Conservation (phyloP, 1,140 invertebrate species). For the Rhopalosiphum maidis region DNA sequence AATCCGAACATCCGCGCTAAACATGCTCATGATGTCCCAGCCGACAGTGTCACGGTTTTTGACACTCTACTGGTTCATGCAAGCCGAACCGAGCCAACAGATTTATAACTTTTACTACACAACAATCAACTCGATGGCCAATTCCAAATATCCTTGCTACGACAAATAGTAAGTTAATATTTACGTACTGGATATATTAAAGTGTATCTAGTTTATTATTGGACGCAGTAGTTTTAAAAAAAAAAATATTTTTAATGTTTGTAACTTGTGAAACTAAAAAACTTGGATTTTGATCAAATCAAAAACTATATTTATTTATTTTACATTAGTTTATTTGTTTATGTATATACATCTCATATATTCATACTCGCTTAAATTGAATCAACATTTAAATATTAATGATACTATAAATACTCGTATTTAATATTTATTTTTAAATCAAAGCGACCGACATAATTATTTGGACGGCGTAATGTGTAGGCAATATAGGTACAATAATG, state of each 20-base stretch:
- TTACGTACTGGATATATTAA: background rate
- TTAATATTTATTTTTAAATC: background rate
- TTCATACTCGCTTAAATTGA: background rate
- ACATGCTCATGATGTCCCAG: conserved; percentile 69
- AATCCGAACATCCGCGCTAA: conserved; percentile 71
- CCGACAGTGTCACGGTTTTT: conserved; percentile 71
- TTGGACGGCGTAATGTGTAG: background rate
- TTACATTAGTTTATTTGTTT: background rate
- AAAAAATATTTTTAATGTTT: background rate
- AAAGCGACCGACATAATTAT: background rate
- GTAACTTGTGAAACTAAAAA: background rate
- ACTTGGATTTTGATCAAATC: background rate
- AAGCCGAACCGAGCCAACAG: conserved; percentile 69
- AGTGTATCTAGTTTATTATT: background rate
- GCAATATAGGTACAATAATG: background rate
- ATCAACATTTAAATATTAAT: background rate
- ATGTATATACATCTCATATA: background rate
- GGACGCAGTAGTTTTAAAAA: background rate
- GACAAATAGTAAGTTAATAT: conserved; percentile 67
- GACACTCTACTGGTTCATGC: conserved; percentile 73
- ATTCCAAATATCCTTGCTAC: conserved; percentile 71
- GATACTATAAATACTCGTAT: background rate
- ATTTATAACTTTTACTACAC: conserved; percentile 77
- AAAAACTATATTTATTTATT: background rate
- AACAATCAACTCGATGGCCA: conserved; percentile 73